phyloP scores from a whole-genome alignment of 2,888 invertebrate genomes.

The Clistopyga incitator region DNA sequence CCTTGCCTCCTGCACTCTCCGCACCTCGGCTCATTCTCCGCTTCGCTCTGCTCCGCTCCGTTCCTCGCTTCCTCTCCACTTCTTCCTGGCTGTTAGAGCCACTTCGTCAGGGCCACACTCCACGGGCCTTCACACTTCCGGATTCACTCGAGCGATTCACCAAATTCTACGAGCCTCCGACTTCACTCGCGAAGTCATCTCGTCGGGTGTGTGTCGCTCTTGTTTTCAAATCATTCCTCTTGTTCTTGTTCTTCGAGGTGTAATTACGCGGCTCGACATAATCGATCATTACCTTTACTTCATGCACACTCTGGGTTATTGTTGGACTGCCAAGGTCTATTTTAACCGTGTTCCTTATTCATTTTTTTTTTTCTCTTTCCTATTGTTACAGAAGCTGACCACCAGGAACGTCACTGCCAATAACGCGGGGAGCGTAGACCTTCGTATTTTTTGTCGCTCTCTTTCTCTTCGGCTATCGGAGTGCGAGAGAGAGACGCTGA shows the following conservation, averaged over 20 bases:
- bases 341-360: conserved; percentile 53
- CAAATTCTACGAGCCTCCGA: conserved; percentile 18
- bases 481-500: background rate
- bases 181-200: background rate
- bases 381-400: conserved; percentile 71
- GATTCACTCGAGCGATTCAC: conserved; percentile 44
- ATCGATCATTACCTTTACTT: conserved; percentile 31
- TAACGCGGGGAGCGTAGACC: conserved; percentile 65
- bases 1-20: conserved; percentile 44
- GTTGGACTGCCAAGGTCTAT: conserved; percentile 50
- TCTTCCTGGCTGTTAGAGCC: conserved; percentile 12
- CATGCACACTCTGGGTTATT: conserved; percentile 38
- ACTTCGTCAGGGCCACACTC: conserved; percentile 22
- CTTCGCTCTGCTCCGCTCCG: conserved; percentile 43
- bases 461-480: background rate
- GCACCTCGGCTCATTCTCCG: conserved; percentile 35
- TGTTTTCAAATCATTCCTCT: background rate
- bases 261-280: conserved; percentile 44
- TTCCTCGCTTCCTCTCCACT: conserved; percentile 25
- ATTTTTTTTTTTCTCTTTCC: conserved; percentile 49
- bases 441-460: conserved; percentile 54
- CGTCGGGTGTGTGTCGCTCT: background rate
- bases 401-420: conserved; percentile 68
- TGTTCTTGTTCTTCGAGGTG: background rate
- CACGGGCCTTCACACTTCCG: conserved; percentile 45